Evolutionary conservation across 2,888 invertebrate species (phyloP).

Genomic region (Sialis lutaria): DNA sequence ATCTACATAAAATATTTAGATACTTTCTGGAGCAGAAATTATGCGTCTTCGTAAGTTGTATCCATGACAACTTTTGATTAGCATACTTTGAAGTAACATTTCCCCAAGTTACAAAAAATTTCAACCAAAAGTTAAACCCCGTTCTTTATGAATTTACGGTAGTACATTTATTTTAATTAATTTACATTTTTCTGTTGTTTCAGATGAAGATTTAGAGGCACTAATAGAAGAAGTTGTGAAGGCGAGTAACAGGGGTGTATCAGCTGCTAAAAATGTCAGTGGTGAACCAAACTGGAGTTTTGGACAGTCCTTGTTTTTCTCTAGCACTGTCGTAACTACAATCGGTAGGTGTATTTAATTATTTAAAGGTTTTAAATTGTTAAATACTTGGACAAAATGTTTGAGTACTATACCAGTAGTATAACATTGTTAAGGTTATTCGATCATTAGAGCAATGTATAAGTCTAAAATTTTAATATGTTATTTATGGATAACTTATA

Average conservation of each 20-base stretch:
- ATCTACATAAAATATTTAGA: too few relatives aligned
- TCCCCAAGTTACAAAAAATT: too few relatives aligned
- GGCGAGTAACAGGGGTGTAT: constrained; percentile 63
- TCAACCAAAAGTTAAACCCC: too few relatives aligned
- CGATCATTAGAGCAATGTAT: too few relatives aligned
- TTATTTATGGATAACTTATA: too few relatives aligned
- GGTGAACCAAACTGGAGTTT: constrained; percentile 80
- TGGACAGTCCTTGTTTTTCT: constrained; percentile 77
- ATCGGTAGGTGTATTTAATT: constrained; percentile 39
- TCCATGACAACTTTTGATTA: too few relatives aligned
- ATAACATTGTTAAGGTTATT: neutral
- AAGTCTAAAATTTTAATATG: too few relatives aligned
- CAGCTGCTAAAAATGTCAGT: constrained; percentile 54
- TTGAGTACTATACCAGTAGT: neutral
- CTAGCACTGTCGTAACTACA: constrained; percentile 76
- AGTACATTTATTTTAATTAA: too few relatives aligned
- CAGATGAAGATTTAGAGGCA: constrained; percentile 57
- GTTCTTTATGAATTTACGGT: too few relatives aligned
- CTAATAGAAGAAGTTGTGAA: constrained; percentile 52
- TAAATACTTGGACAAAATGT: neutral
- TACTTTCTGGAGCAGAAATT: too few relatives aligned
- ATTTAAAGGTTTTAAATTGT: neutral
- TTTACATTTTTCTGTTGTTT: constrained; percentile 16
- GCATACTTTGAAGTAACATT: too few relatives aligned
- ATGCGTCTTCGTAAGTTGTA: too few relatives aligned